These are phyloP conservation scores for Melanostoma scalare DNA, from an alignment of 2,888 invertebrate species.

Conservation along the genomic window DNA sequence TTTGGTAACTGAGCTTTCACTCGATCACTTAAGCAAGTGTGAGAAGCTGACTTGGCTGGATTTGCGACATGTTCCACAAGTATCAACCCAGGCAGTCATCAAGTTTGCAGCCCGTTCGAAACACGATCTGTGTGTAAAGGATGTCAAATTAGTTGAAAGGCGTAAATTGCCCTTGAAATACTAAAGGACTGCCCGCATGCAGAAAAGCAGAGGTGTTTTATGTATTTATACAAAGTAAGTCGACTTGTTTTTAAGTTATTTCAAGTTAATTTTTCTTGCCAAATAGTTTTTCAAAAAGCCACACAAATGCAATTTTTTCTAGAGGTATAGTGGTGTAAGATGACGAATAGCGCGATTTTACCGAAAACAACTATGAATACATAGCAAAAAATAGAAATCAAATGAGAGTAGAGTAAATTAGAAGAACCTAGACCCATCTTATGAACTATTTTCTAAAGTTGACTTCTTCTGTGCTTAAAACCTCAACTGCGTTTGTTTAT, in stretches of 20 bases:
- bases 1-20: constrained; percentile 90
- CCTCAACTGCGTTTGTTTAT: no score
- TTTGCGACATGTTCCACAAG: constrained; percentile 90
- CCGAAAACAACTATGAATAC: no score
- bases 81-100: constrained; percentile 91
- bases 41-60: constrained; percentile 89
- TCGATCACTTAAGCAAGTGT: constrained; percentile 91
- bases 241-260: constrained; percentile 29
- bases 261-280: constrained; percentile 18
- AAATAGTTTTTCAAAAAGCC: background rate
- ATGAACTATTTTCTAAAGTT: no score
- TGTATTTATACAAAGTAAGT: constrained; percentile 48
- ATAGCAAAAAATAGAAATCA: no score
- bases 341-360: no score
- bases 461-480: no score
- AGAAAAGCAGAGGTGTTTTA: background rate
- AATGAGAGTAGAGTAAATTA: no score
- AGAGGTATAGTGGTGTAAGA: no score
- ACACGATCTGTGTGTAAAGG: constrained; percentile 90
- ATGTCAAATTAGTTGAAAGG: constrained; percentile 88
- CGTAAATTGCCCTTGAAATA: constrained; percentile 66
- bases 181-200: constrained; percentile 40
- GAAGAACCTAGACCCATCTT: no score
- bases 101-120: constrained; percentile 92
- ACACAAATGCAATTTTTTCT: no score